These are phyloP conservation scores for Prochilodus magdalenae DNA, from an alignment of 2,113 vertebrate species.

Conservation along the genomic window DNA sequence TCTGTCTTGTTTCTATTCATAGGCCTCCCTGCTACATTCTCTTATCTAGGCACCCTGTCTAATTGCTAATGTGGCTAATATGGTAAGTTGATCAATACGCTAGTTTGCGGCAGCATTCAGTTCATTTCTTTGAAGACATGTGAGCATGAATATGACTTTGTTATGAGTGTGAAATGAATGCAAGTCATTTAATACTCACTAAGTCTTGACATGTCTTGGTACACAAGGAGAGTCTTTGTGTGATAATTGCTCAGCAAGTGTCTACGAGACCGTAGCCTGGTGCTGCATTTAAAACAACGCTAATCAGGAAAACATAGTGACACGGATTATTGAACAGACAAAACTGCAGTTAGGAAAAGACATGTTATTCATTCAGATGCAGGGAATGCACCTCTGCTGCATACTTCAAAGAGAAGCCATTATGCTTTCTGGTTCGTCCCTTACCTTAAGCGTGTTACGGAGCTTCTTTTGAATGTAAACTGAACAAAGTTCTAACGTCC, in stretches of 20 bases:
- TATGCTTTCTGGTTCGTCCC: too few species aligned
- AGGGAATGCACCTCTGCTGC: too few species aligned
- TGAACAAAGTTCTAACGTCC: too few species aligned
- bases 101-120: slow-evolving; percentile 9
- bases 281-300: background rate
- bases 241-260: slow-evolving; percentile 36
- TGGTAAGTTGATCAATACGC: slow-evolving; percentile 14
- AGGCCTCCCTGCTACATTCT: background rate
- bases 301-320: too few species aligned
- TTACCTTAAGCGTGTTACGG: too few species aligned
- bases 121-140: background rate
- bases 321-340: too few species aligned
- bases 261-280: slow-evolving; percentile 1
- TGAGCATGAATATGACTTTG: background rate
- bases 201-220: slow-evolving; percentile 32
- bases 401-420: too few species aligned
- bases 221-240: slow-evolving; percentile 28
- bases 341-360: too few species aligned
- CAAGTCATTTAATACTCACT: background rate
- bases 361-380: too few species aligned
- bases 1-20: background rate
- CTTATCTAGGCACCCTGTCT: background rate
- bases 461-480: too few species aligned
- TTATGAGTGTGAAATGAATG: background rate
- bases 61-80: slow-evolving; percentile 13